Base-by-base conservation (phyloP, 2,888 invertebrate genomes). In the Eueremaeus valkanovi region DNA sequence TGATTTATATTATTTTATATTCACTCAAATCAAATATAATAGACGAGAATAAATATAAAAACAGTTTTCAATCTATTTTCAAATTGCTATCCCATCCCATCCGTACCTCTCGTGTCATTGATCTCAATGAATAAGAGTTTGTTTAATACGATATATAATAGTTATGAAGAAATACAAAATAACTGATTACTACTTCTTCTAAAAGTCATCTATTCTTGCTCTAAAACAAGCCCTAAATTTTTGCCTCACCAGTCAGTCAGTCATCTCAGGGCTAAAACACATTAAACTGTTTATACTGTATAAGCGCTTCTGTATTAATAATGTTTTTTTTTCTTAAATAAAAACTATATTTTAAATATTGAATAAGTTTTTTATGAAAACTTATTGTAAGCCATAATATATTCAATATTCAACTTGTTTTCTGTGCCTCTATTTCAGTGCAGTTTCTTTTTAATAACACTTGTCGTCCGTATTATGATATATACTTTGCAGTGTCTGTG, bases 91-190 rank as follows among this genome's bases (percentile, higher is more conserved):
- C 24, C 61, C 16, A 61, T 33, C 61, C 33, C 33, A 31, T 31
- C 31, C 31, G 31, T 21, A 61, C 6, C 31, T 18, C 18, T 61
- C 6, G 16, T 61, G 61, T 61, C 61, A 61, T 61, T 61, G 61
- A 61, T 61, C 61, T 61, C 29, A 61, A 61, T 18, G 61, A 31
- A 16, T n/a, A 16, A 16, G 31, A 31, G 18, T 61, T 61, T 18
- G 61, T 61, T n/a, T 61, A 61, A 33, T 61, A 61, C n/a, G 33
- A 61, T 61, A n/a, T n/a, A n/a, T n/a, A n/a, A n/a, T n/a, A n/a
- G 31, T 55, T 45, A 21, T n/a, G 1, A 6, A 51, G 18, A 21
- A 24, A 11, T 24, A 51, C 51, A 51, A 24, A 40, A 51, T 45
- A 45, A 3, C 51, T 51, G n/a, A 51, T 45, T 45, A 45, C 45